A percentile compares a stretch with the other conserved stretches of the same genome.
Conservation (phyloP, 1,140 invertebrate genomes). For the Branchinecta lynchi region DNA sequence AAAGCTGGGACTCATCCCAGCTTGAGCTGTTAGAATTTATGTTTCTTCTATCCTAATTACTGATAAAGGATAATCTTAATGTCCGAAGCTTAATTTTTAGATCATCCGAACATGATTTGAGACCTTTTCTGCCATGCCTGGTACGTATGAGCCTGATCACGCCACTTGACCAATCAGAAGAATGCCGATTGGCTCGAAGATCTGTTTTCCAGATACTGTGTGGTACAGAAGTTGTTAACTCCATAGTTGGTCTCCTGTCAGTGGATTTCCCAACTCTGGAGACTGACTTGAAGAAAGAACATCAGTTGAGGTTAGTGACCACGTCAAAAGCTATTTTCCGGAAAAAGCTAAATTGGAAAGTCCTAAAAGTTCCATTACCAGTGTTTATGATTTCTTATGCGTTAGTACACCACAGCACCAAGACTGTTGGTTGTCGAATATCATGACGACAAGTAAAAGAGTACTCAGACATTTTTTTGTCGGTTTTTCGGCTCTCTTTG, state of each 20-base stretch:
- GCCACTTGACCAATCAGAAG: conserved; percentile 63
- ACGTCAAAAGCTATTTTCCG: neutral
- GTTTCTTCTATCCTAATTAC: too few relatives aligned
- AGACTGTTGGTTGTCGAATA: too few relatives aligned
- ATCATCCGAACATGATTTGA: conserved; percentile 46
- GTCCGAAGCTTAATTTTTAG: neutral
- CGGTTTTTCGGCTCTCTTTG: too few relatives aligned
- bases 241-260: conserved; percentile 76
- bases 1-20: too few relatives aligned
- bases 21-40: too few relatives aligned
- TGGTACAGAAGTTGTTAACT: conserved; percentile 83
- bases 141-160: conserved; percentile 80
- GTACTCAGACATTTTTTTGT: too few relatives aligned
- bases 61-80: too few relatives aligned
- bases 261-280: conserved; percentile 89
- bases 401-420: neutral
- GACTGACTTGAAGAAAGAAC: conserved; percentile 80
- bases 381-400: conserved; percentile 10
- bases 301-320: conserved; percentile 56
- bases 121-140: conserved; percentile 77
- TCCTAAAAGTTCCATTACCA: neutral
- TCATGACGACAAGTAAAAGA: too few relatives aligned
- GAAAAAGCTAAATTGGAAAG: neutral
- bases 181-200: conserved; percentile 66
- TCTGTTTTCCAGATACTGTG: conserved; percentile 72